These are phyloP conservation scores for Ictalurus punctatus DNA, from an alignment of 2,113 vertebrate genomes.

Conservation along the genomic window DNA sequence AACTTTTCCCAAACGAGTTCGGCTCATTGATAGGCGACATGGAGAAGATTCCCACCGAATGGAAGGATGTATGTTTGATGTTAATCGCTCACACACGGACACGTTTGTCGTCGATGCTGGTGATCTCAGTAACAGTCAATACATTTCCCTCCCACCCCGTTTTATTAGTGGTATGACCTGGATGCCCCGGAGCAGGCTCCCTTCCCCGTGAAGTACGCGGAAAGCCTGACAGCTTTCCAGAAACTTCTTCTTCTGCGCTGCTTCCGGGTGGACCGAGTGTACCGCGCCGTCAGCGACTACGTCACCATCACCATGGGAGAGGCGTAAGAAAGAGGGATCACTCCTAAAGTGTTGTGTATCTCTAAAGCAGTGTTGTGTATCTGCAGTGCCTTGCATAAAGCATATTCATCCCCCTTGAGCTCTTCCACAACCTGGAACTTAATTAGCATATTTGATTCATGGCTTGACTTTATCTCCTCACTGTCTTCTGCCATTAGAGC, in stretches of 20 bases:
- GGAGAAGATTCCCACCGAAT: constrained; percentile 71
- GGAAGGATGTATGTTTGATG: constrained; percentile 80
- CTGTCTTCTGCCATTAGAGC: no score
- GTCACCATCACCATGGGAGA: constrained; percentile 84
- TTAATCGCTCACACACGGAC: not conserved
- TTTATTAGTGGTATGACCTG: constrained; percentile 84
- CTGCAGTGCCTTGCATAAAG: no score
- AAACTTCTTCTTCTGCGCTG: constrained; percentile 89
- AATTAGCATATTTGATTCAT: no score
- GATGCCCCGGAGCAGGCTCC: constrained; percentile 82
- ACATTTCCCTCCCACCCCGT: not conserved
- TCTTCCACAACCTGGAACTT: no score
- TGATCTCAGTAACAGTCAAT: not conserved
- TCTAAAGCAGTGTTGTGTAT: no score
- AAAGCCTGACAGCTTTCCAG: constrained; percentile 81
- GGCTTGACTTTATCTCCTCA: no score
- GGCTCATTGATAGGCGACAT: constrained; percentile 81
- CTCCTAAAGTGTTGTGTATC: no score
- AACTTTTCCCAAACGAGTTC: constrained; percentile 80
- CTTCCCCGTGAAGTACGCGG: constrained; percentile 78
- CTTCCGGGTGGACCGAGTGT: constrained; percentile 91
- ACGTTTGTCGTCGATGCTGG: not conserved
- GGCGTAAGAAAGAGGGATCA: constrained; percentile 73
- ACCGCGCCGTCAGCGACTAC: constrained; percentile 86
- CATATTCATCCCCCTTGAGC: no score